These are phyloP conservation scores for Hippopotamus amphibius DNA, from an alignment of 2,113 vertebrate species.

Conservation along the genomic window DNA sequence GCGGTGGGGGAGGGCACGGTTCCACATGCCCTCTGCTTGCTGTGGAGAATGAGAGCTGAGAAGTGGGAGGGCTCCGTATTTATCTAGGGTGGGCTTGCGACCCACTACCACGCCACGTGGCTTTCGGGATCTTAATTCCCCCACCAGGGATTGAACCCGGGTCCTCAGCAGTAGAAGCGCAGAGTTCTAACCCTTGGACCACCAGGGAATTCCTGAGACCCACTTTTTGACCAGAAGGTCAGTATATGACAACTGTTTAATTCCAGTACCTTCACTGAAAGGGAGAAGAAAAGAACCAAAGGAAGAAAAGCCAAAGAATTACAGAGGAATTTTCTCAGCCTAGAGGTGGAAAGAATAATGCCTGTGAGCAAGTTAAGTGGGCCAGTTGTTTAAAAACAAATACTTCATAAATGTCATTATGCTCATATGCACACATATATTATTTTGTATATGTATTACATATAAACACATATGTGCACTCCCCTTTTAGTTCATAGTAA, in stretches of 20 bases:
- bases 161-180: background rate
- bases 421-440: background rate
- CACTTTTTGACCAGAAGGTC: background rate
- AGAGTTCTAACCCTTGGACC: background rate
- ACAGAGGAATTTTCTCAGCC: background rate
- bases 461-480: background rate
- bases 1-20: background rate
- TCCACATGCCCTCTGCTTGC: background rate
- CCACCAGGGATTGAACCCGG: background rate
- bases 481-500: background rate
- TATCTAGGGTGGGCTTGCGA: background rate
- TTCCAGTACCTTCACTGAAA: background rate
- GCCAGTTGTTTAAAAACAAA: conserved; percentile 2
- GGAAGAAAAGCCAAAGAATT: background rate
- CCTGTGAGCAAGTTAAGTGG: background rate
- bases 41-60: background rate
- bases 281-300: background rate
- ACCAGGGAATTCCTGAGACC: background rate
- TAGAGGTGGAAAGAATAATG: background rate
- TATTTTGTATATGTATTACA: background rate
- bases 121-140: background rate
- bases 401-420: background rate
- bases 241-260: background rate
- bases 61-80: fast-evolving
- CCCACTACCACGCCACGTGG: background rate